Evolutionary conservation across 2,797 vertebrate species (phyloP).

Genomic region (Botia kubotai): DNA sequence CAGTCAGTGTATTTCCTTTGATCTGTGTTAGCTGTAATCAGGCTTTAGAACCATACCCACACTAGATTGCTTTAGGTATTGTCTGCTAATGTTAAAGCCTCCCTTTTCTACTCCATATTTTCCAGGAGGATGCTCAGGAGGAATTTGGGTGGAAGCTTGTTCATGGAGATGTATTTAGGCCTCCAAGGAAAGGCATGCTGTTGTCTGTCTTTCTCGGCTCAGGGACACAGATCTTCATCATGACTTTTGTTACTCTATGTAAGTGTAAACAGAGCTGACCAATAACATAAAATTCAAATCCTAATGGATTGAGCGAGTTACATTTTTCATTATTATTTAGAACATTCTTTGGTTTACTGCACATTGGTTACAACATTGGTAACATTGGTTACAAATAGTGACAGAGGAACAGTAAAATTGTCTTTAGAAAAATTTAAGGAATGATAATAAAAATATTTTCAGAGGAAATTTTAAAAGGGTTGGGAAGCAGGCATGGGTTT

Average conservation of each 20-base stretch:
- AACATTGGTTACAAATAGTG: not conserved
- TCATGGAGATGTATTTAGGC: slow-evolving; percentile 92
- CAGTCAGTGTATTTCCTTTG: slow-evolving; percentile 19
- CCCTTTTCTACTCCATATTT: slow-evolving; percentile 47
- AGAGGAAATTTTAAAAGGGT: too few species aligned
- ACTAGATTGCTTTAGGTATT: slow-evolving; percentile 19
- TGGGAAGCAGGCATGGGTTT: too few species aligned
- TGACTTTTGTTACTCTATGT: slow-evolving; percentile 92
- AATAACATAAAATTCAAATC: not conserved
- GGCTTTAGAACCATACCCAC: slow-evolving; percentile 11
- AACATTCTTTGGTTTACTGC: not conserved
- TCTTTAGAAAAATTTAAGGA: too few species aligned
- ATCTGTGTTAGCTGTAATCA: slow-evolving; percentile 24
- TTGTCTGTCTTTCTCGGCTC: slow-evolving; percentile 92
- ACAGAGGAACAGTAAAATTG: too few species aligned
- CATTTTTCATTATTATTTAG: not conserved
- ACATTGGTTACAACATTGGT: not conserved
- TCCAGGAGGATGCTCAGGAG: slow-evolving; percentile 93
- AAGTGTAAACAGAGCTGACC: slow-evolving; percentile 40
- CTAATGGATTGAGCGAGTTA: not conserved
- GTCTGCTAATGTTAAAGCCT: slow-evolving; percentile 21
- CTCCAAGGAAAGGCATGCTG: slow-evolving; percentile 93
- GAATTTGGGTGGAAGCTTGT: slow-evolving; percentile 96
- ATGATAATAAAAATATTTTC: too few species aligned
- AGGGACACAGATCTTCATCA: slow-evolving; percentile 93